Evolutionary conservation across 2,113 vertebrate genomes (phyloP).

Genomic region (Phaetusa simplex): DNA sequence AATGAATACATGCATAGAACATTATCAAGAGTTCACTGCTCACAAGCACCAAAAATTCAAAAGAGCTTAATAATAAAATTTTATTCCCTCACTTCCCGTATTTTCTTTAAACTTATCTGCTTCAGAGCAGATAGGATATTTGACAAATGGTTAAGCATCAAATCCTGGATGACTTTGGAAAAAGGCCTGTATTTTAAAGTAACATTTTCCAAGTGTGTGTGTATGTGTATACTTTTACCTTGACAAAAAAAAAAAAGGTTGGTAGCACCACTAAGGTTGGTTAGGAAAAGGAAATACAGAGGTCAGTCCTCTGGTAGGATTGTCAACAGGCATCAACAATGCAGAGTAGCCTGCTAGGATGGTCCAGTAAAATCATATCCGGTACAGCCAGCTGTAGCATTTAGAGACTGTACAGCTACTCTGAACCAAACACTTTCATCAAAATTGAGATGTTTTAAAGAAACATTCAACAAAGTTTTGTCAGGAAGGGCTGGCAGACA

Average conservation of each 20-base stretch:
- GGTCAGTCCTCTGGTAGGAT: not conserved
- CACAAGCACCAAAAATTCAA: not conserved
- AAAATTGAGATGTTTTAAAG: not conserved
- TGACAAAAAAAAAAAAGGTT: not conserved
- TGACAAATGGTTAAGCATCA: not conserved
- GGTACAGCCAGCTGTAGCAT: not conserved
- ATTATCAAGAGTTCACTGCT: not conserved
- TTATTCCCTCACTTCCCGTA: not conserved
- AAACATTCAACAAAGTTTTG: not conserved
- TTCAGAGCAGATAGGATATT: not conserved
- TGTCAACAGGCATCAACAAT: not conserved
- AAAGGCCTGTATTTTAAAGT: not conserved
- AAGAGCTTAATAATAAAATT: not conserved
- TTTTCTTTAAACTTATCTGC: not conserved
- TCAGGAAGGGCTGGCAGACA: not conserved
- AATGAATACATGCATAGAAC: not conserved
- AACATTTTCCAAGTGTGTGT: not conserved
- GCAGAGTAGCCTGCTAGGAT: not conserved
- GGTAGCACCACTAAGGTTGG: not conserved
- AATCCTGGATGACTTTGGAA: not conserved
- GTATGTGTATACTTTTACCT: not conserved
- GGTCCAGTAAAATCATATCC: not conserved
- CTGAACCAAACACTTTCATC: not conserved
- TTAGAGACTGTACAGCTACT: not conserved
- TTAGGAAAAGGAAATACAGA: not conserved